Evolutionary conservation across 2,113 vertebrate genomes (phyloP), one percentile per base, ranked within the genome.

Genomic region (Thamnophis sirtalis): DNA sequence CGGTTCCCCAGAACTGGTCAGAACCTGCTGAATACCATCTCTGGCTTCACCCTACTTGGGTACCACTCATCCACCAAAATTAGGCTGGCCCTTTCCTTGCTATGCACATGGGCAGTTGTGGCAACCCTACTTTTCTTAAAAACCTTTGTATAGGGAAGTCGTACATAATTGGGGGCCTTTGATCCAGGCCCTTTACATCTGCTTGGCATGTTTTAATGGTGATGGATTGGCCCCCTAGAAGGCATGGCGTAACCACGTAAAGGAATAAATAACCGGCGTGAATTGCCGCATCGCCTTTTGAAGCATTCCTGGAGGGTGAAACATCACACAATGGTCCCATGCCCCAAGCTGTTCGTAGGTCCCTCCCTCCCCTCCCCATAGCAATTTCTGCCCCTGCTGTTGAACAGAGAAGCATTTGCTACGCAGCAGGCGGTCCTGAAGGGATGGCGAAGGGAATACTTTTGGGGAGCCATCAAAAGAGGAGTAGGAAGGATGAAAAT

Each of bases 261-360:
- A 80, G 19, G 17, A 21, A 33, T 80, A 80, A 43, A 80, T 43
- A 80, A 80, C 73, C 6, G 17, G 73, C 9, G 17, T 7, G 73
- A 38, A 11, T 86, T 51, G 11, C 22, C 33, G 11, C 15, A 22
- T 2, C 2, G 8, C 28, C 48, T 28, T 9, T 50, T 33, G 53
- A 21, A 26, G 15, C 55, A 4, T 17, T 5, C 22, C 21, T 13
- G 0, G 48, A 58, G n/a, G 58, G 26, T 50, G 21, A 1, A 17
- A 49, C 26, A 49, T 51, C 89, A 80, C 24, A 24, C 63, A n/a
- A 63, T 24, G 33, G 43, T 53, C n/a, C 50, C 1, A 4, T 87
- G 2, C 55, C 3, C 0, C 0, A n/a, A 48, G 13, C 8, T 54
- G 43, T 0, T 49, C 26, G 4, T 3, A 28, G 43, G 0, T 7